Base-by-base conservation (phyloP, 2,113 vertebrate genomes). In the Pelvicachromis taeniatus region DNA sequence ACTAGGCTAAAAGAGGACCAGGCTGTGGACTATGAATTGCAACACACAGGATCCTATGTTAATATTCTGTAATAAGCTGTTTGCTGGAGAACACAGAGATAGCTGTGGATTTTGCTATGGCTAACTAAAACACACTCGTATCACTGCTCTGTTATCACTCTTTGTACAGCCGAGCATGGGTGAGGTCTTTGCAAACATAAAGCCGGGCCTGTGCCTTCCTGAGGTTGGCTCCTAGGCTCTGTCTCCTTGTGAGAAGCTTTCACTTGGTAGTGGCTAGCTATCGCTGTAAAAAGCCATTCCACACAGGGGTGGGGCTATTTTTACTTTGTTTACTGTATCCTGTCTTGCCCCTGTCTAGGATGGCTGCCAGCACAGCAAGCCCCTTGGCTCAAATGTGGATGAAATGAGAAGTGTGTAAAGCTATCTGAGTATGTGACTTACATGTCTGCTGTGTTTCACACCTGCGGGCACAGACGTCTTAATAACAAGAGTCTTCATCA, bases 291-390 rank as follows among this genome's bases (percentile, higher is more conserved):
- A 83, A 77, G 65, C 85, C 75, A 54, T 73, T 81, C 82, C 73
- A 33, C 83, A 89, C 73, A 83, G 79, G 88, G 84, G 91, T 80
- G 89, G 70, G 89, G 89, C 91, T 96, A 96, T 97, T 97, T 96
- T 95, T 96, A 96, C 92, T 91, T 87, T 21, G 89, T 92, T 91
- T 95, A 95, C 95, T 93, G 94, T 95, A 96, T 94, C 94, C 88
- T 88, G 90, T 90, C 90, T 82, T 91, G 79, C 65, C 86, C 82
- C 65, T 9, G 84, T 93, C 91, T 89, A 83, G 86, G 87, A 90
- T n/a, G 78, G 42, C 81, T 77, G 93, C 90, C 90, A 91, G 83
- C 85, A 85, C 84, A 86, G 85, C 79, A 84, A 78, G 78, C 86
- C 84, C 87, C 68, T 29, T 17, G 9, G 50, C 84, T 82, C 63